These are phyloP conservation scores for Heterodera schachtii DNA, from an alignment of 1,140 invertebrate genomes.

Conservation along the genomic window DNA sequence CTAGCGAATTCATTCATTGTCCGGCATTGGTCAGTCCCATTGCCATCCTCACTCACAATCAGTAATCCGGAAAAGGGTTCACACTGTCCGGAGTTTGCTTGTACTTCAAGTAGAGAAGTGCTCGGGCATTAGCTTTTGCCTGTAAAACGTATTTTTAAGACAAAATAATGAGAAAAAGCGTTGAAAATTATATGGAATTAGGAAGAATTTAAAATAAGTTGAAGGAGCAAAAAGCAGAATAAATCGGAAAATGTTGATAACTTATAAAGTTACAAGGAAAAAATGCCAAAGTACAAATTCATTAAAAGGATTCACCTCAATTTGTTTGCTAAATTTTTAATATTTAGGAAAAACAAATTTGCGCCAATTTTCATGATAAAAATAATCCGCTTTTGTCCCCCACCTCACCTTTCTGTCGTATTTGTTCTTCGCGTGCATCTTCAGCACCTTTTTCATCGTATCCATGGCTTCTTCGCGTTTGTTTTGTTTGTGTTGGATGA, in stretches of 20 bases:
- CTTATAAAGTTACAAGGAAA: too few species aligned
- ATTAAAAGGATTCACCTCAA: too few species aligned
- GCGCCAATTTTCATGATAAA: too few species aligned
- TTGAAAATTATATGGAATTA: too few species aligned
- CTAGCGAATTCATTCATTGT: background rate
- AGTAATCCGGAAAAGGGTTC: background rate
- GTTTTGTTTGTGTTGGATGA: slow-evolving; percentile 18
- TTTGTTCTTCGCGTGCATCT: slow-evolving; percentile 38
- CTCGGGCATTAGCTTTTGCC: background rate
- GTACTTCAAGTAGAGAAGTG: background rate
- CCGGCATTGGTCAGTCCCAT: background rate
- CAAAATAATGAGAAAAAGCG: background rate
- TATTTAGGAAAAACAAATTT: too few species aligned
- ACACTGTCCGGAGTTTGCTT: background rate
- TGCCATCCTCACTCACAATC: too few species aligned
- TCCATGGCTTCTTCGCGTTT: slow-evolving; percentile 48
- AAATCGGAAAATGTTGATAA: too few species aligned
- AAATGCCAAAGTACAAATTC: too few species aligned
- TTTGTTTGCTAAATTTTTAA: too few species aligned
- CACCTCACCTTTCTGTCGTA: slow-evolving; percentile 44
- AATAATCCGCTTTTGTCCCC: too few species aligned
- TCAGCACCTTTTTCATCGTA: slow-evolving; percentile 44
- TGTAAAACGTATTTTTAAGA: background rate
- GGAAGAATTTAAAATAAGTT: too few species aligned
- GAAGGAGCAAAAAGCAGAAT: too few species aligned